Conservation (phyloP, 2,113 vertebrate species). For the Microcebus jonahi region DNA sequence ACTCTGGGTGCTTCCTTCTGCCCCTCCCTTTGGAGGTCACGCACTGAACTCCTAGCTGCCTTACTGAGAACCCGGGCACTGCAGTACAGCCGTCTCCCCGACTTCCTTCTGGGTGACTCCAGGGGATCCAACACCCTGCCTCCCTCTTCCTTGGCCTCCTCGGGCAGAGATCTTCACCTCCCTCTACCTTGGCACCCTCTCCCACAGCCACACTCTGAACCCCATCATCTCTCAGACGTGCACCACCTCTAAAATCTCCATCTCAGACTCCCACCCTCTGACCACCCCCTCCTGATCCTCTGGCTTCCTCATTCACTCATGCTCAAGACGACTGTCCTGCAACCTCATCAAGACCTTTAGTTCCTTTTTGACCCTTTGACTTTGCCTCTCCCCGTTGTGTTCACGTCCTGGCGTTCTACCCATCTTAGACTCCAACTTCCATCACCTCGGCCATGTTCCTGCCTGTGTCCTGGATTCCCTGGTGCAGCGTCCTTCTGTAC, state of each 20-base stretch:
- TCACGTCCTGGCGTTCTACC: background rate
- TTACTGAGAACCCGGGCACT: background rate
- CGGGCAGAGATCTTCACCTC: background rate
- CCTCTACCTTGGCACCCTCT: background rate
- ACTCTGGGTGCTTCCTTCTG: background rate
- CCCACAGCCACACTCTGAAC: background rate
- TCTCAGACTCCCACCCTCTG: background rate
- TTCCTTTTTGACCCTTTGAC: background rate
- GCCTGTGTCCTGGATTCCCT: background rate
- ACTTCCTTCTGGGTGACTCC: background rate
- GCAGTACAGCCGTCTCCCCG: background rate
- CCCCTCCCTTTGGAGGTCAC: background rate
- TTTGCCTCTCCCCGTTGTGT: background rate
- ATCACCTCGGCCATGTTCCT: background rate
- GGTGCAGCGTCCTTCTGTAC: background rate
- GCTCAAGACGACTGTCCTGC: background rate
- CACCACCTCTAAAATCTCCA: background rate
- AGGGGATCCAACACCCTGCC: background rate
- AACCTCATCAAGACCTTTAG: background rate
- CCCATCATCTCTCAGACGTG: background rate
- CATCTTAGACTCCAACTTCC: background rate
- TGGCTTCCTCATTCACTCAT: background rate
- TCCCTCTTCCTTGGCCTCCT: background rate
- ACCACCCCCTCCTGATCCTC: background rate
- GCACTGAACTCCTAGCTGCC: background rate